Percentiles rank a stretch among this genome's conserved stretches.
Conservation (phyloP, 2,797 vertebrate species). For the Natrix natrix region DNA sequence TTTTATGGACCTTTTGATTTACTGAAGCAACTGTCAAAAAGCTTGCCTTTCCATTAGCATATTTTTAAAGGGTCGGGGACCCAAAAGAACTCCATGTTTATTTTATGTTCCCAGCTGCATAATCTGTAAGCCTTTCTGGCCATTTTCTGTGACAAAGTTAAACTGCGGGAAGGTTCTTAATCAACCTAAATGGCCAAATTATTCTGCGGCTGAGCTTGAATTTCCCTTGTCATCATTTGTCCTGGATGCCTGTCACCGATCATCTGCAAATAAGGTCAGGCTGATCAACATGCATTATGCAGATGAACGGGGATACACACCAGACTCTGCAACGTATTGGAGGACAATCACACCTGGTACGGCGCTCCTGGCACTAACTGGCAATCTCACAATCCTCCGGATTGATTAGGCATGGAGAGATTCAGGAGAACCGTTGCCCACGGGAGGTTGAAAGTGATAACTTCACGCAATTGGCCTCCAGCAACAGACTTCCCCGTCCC, state of each 20-base stretch:
- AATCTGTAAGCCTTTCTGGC: neutral
- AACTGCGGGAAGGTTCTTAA: neutral
- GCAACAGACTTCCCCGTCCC: neutral
- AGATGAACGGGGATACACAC: neutral
- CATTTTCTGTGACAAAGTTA: neutral
- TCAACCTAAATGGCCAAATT: neutral
- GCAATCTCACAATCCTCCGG: neutral
- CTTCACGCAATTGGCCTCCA: neutral
- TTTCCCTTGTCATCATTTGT: neutral
- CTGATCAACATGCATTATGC: neutral
- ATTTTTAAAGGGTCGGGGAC: neutral
- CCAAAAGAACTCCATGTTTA: neutral
- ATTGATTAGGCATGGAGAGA: neutral
- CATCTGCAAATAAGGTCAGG: slow-evolving; percentile 8
- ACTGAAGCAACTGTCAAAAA: neutral
- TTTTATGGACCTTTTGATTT: neutral
- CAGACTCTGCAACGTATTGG: no score
- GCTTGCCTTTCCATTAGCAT: neutral
- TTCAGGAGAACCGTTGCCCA: neutral
- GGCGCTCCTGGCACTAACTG: neutral
- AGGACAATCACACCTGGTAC: neutral
- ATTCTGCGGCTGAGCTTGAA: neutral
- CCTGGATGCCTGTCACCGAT: neutral
- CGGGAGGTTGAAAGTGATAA: neutral
- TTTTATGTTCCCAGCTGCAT: neutral